Percentiles rank a stretch among this genome's conserved stretches.
Evolutionary conservation across 2,113 vertebrate species (phyloP).

Genomic region (Dasyurus viverrinus): DNA sequence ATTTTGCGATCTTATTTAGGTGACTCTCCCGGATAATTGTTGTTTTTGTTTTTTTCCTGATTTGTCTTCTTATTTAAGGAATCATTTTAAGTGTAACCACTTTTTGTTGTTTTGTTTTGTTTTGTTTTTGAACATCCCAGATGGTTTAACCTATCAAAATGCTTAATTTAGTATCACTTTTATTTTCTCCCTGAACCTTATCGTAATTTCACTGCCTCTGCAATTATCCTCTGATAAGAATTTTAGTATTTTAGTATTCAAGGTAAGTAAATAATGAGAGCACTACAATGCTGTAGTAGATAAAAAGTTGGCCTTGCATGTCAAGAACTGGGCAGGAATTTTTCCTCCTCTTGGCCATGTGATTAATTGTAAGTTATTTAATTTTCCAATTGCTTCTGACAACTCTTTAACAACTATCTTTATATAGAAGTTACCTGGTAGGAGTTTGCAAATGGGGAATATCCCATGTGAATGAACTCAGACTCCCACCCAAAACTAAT

Average conservation of each 20-base stretch:
- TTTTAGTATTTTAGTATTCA: not conserved
- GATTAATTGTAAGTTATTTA: not conserved
- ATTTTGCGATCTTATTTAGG: constrained; percentile 14
- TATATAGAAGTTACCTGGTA: not conserved
- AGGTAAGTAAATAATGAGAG: not conserved
- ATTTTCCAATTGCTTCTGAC: not conserved
- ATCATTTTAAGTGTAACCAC: constrained; percentile 30
- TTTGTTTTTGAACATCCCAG: not conserved
- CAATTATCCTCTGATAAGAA: not conserved
- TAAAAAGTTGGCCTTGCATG: not conserved
- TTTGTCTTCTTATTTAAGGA: constrained; percentile 55
- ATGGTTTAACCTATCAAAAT: constrained; percentile 30
- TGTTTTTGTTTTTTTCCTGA: not conserved
- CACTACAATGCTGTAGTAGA: not conserved
- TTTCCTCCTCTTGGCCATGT: not conserved
- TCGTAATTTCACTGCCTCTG: not conserved
- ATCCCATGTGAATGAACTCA: not conserved
- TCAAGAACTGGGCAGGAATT: not conserved
- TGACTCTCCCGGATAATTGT: constrained; percentile 23
- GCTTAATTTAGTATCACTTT: constrained; percentile 27
- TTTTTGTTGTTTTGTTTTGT: constrained; percentile 9
- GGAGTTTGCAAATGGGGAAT: not conserved
- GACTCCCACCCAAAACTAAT: not conserved
- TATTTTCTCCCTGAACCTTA: not conserved
- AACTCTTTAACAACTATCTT: not conserved